Evolutionary conservation across 2,797 vertebrate genomes (phyloP).

Genomic region (Cygnus olor): DNA sequence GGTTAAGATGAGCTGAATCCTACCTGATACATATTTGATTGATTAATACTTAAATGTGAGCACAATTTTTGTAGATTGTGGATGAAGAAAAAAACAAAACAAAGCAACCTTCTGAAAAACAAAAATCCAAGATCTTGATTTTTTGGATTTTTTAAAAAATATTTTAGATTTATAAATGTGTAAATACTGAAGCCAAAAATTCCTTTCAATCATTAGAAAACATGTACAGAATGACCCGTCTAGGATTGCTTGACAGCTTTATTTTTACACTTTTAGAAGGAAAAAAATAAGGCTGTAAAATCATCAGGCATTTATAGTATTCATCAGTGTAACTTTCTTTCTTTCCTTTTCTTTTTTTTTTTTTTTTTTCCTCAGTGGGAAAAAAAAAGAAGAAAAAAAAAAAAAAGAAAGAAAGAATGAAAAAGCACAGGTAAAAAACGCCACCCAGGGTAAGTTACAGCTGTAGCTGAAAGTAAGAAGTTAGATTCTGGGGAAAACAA

Average conservation of each 20-base stretch:
- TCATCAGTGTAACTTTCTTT: neutral
- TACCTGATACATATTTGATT: fast-evolving
- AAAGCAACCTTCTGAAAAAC: neutral
- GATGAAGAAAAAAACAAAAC: neutral
- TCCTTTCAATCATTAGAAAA: neutral
- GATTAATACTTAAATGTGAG: neutral
- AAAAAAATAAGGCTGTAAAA: neutral
- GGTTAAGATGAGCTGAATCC: neutral
- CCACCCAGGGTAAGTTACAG: neutral
- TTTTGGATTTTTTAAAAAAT: neutral
- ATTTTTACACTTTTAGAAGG: neutral
- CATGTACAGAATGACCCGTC: neutral
- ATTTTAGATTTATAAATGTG: neutral
- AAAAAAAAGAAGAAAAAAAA: too few relatives aligned
- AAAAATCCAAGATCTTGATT: neutral
- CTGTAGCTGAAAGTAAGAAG: neutral
- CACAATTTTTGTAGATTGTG: neutral
- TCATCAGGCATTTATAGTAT: neutral
- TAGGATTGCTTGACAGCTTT: neutral
- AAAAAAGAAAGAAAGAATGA: too few relatives aligned
- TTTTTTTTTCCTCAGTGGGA: neutral
- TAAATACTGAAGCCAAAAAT: neutral
- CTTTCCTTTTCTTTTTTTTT: neutral
- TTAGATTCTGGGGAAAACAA: neutral
- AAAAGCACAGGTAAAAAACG: fast-evolving